Percentiles rank a stretch among this genome's conserved stretches.
phyloP scores from a whole-genome alignment of 2,888 invertebrate species.

The Cephus rjabovi region DNA sequence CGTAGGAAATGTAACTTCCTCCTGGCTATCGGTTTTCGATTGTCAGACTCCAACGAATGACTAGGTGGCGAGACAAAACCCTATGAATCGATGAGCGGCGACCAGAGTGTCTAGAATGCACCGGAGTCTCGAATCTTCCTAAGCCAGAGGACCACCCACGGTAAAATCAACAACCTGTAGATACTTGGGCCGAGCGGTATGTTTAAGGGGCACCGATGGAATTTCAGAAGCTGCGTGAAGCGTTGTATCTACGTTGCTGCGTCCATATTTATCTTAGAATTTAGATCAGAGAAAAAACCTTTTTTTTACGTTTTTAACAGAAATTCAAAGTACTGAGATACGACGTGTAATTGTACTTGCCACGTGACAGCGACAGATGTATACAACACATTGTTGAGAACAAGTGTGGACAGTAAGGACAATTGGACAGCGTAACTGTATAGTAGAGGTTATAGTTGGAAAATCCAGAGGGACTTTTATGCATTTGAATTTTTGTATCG shows the following conservation, averaged over 20 bases:
- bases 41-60: neutral
- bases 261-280: neutral
- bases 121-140: conserved; percentile 21
- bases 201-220: conserved; percentile 14
- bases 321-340: too few species aligned
- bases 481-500: neutral
- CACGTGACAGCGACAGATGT: too few species aligned
- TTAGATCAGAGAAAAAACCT: neutral
- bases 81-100: conserved; percentile 36
- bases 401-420: too few species aligned
- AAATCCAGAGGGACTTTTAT: neutral
- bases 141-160: conserved; percentile 8
- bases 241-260: neutral
- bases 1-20: neutral
- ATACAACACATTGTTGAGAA: neutral
- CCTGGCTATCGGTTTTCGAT: neutral
- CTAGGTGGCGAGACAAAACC: neutral
- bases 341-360: too few species aligned
- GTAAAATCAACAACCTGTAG: conserved; percentile 36
- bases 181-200: conserved; percentile 15
- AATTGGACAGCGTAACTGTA: too few species aligned
- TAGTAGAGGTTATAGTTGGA: neutral
- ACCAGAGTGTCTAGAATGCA: conserved; percentile 16
- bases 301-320: too few species aligned
- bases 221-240: conserved; percentile 6